Base-by-base conservation (phyloP, 1,140 invertebrate genomes). In the Batillaria attramentaria region DNA sequence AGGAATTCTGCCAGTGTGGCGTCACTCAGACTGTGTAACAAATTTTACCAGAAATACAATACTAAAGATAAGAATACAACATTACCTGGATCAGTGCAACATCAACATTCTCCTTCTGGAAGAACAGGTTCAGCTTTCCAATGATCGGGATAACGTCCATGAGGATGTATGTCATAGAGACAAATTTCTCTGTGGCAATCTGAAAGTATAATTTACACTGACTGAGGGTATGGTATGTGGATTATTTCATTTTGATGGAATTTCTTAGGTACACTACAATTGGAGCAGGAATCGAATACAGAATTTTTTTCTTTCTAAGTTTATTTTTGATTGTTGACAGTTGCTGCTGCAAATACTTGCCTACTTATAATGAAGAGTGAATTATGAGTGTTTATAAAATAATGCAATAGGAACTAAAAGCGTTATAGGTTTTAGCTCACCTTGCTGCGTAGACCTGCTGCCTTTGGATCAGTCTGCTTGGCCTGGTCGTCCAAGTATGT, bases 121-220 rank as follows among this genome's bases (percentile, higher is more conserved):
- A 41, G 33, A 68, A 68, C 13, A 37, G 66, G 31, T 35, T 37
- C 66, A 68, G 66, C 66, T 10, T 35, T 4, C 31, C 37, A 41
- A 68, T 35, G 18, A 68, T 8, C 5, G 57, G 57, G 6, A 60
- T 60, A 5, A 60, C 37, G 35, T 68, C 66, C 66, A 68, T 68
- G 28, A 68, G 8, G 31, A 68, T 4, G 66, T 68, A 68, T 18
- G 66, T 37, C 10, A 68, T 13, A 8, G 66, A 68, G 66, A 68
- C 35, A 35, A 68, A 68, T 33, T 68, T 31, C 31, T n/a, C 57
- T 13, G 33, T 54, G 33, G 76, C 72, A 35, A 79, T 62, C 39
- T 75, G 68, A 28, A 72, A 75, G 18, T 72, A 73, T 20, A 65
- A 54, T 31, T 24, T 80, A n/a, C n/a, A n/a, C n/a, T n/a, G n/a